phyloP scores from a whole-genome alignment of 2,888 invertebrate genomes.

The Patella caerulea region DNA sequence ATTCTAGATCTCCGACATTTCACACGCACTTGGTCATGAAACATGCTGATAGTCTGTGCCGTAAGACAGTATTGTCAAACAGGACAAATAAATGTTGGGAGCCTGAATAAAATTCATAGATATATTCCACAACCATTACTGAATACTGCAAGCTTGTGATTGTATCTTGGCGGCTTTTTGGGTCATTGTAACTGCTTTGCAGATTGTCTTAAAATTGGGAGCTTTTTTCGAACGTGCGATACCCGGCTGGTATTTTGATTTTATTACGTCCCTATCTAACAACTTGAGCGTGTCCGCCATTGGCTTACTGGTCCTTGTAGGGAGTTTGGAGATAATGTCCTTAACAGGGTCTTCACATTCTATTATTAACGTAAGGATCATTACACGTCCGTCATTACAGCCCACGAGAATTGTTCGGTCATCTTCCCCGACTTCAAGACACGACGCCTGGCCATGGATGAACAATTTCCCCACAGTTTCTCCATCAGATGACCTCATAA shows the following conservation, averaged over 20 bases:
- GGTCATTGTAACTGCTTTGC: slow-evolving; percentile 47
- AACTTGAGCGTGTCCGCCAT: slow-evolving; percentile 4
- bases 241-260: slow-evolving; percentile 17
- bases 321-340: slow-evolving; percentile 53
- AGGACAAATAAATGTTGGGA: no score
- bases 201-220: slow-evolving; percentile 50
- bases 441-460: slow-evolving; percentile 57
- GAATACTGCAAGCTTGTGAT: slow-evolving; percentile 44
- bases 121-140: slow-evolving; percentile 23
- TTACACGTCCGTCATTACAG: slow-evolving; percentile 60
- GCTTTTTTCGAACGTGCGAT: slow-evolving; percentile 20
- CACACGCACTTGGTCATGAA: no score
- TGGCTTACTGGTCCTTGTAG: slow-evolving; percentile 29
- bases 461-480: slow-evolving; percentile 46
- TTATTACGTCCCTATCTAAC: no score
- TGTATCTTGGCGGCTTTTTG: slow-evolving; percentile 34
- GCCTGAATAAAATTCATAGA: no score
- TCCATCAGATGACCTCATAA: slow-evolving; percentile 49
- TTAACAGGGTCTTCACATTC: slow-evolving; percentile 54
- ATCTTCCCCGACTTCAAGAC: slow-evolving; percentile 54
- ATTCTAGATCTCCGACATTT: no score
- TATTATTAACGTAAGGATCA: slow-evolving; percentile 57
- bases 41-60: no score
- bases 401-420: slow-evolving; percentile 62
- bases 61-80: no score